Percentiles rank a stretch among this genome's conserved stretches.
These are phyloP conservation scores for Minunthozetes semirufus DNA, from an alignment of 2,888 invertebrate species.

Conservation along the genomic window DNA sequence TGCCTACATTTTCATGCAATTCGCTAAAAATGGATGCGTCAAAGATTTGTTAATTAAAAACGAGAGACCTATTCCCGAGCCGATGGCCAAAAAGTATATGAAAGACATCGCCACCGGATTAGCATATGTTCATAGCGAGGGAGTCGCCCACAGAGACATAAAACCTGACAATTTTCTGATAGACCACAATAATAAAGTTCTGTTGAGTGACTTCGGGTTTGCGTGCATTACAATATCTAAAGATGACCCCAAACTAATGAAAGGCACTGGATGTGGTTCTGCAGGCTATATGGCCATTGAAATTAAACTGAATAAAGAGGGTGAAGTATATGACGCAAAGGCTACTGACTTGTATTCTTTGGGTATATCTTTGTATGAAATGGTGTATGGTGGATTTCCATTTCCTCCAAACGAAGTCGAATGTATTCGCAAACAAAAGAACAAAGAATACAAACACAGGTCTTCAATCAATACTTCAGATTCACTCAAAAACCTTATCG, in stretches of 20 bases:
- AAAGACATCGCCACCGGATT: neutral
- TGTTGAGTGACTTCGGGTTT: neutral
- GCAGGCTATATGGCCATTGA: neutral
- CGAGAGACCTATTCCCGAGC: neutral
- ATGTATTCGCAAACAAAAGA: neutral
- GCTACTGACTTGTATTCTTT: neutral
- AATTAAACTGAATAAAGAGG: neutral
- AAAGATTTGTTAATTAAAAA: neutral
- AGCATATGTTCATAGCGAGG: neutral
- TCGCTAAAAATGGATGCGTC: neutral
- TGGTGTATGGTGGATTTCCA: neutral
- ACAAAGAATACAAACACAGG: neutral
- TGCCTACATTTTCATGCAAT: slow-evolving; percentile 2
- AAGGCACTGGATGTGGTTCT: neutral
- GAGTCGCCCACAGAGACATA: neutral
- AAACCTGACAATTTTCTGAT: neutral
- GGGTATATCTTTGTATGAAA: neutral
- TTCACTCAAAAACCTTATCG: neutral
- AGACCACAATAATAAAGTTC: neutral
- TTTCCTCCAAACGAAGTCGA: neutral
- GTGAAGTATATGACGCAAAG: neutral
- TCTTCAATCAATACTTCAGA: neutral
- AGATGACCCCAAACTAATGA: neutral
- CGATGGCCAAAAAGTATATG: neutral
- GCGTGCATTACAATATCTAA: neutral